These are phyloP conservation scores for Macrocentrus cingulum DNA, from an alignment of 1,140 invertebrate genomes.

Conservation along the genomic window DNA sequence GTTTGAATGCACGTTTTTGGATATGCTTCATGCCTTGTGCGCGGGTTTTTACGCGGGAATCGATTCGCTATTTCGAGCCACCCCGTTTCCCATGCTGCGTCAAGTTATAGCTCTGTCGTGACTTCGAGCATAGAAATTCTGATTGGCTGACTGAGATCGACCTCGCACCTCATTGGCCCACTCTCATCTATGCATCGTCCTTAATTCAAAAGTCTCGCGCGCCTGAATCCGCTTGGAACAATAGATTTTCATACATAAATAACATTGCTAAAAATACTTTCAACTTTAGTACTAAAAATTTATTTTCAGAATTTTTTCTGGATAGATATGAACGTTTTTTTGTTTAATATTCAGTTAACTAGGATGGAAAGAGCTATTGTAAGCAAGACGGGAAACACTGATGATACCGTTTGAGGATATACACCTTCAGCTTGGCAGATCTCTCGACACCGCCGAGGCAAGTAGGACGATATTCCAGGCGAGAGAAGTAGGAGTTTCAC, in stretches of 20 bases:
- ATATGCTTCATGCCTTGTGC: neutral
- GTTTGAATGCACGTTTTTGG: neutral
- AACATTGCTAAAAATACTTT: too few species aligned
- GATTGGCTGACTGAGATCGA: constrained; percentile 8
- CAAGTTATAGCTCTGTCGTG: constrained; percentile 17
- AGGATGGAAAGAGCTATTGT: neutral
- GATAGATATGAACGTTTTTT: neutral
- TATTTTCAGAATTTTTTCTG: too few species aligned
- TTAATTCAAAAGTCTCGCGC: constrained; percentile 20
- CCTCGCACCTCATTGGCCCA: constrained; percentile 9
- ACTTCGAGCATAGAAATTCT: constrained; percentile 1
- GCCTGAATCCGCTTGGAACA: neutral
- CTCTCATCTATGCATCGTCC: constrained; percentile 3
- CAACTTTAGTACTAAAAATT: too few species aligned
- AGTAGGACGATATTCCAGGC: constrained; percentile 29
- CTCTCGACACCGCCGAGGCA: neutral
- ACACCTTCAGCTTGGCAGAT: neutral
- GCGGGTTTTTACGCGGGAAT: constrained; percentile 40
- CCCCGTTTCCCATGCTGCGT: constrained; percentile 17
- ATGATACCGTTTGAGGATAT: constrained; percentile 11
- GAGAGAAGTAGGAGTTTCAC: constrained; percentile 30
- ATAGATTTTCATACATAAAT: neutral
- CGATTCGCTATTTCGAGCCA: constrained; percentile 34
- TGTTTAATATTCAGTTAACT: neutral
- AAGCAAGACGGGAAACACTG: neutral